A percentile compares a stretch with the other conserved stretches of the same genome.
Evolutionary conservation across 2,113 vertebrate genomes (phyloP).

Genomic region (Butorides virescens): DNA sequence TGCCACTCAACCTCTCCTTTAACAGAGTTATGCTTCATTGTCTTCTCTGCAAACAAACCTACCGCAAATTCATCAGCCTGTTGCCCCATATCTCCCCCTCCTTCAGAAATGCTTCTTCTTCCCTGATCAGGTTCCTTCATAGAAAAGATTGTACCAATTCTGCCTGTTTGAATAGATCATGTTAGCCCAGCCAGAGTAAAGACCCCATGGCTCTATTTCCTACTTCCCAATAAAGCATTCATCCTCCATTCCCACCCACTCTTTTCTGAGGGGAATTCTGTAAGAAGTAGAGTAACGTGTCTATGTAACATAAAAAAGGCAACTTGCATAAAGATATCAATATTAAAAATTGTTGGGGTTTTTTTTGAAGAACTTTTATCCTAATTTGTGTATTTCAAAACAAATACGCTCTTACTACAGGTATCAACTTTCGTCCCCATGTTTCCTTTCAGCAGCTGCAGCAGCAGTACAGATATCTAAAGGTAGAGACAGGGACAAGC

Average conservation of each 20-base stretch:
- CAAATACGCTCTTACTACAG: neutral
- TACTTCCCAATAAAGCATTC: neutral
- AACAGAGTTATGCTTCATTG: neutral
- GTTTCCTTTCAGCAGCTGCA: neutral
- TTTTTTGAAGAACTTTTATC: neutral
- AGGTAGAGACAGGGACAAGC: neutral
- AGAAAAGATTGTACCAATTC: neutral
- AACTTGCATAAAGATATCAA: neutral
- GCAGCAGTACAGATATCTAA: neutral
- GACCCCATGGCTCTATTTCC: neutral
- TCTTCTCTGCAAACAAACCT: neutral
- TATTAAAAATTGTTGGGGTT: neutral
- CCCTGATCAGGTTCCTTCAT: neutral
- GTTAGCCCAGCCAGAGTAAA: neutral
- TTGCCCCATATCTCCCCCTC: neutral
- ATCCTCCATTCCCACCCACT: neutral
- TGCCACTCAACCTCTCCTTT: neutral
- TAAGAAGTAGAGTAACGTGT: neutral
- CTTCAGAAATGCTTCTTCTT: neutral
- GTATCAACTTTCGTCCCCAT: neutral
- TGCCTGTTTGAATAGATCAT: neutral
- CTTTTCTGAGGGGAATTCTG: neutral
- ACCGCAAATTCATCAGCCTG: neutral
- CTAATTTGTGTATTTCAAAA: neutral
- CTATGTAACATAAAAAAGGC: neutral